Percentiles rank a stretch among this genome's conserved stretches.
Evolutionary conservation across 2,888 invertebrate species (phyloP).

Genomic region (Thumatha senex): DNA sequence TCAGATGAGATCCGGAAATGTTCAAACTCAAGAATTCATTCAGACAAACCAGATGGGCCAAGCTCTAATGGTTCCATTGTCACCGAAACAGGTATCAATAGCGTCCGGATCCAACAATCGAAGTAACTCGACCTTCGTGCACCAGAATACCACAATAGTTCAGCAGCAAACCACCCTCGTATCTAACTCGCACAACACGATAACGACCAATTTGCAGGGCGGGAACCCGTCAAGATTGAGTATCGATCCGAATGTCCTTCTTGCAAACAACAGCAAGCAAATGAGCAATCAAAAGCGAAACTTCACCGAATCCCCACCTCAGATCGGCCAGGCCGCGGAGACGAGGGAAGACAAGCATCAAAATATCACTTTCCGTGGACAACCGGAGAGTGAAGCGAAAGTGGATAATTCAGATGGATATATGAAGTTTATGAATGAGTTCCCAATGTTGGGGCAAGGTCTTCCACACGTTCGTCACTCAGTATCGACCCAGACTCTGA

Average conservation of each 20-base stretch:
- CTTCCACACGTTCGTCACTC: slow-evolving; percentile 82
- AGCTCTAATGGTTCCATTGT: slow-evolving; percentile 88
- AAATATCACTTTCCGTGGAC: slow-evolving; percentile 4
- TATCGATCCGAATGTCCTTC: slow-evolving; percentile 84
- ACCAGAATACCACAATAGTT: slow-evolving; percentile 93
- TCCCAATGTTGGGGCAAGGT: slow-evolving; percentile 23
- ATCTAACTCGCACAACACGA: slow-evolving; percentile 84
- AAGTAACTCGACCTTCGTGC: slow-evolving; percentile 89
- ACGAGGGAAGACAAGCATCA: slow-evolving; percentile 32
- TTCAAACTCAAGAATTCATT: slow-evolving; percentile 88
- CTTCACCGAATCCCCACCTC: slow-evolving; percentile 41
- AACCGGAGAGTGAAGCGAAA: slow-evolving; percentile 27
- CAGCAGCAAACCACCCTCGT: slow-evolving; percentile 92
- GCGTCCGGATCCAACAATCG: slow-evolving; percentile 80
- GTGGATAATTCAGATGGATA: slow-evolving; percentile 45
- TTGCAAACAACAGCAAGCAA: slow-evolving; percentile 67
- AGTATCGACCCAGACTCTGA: slow-evolving; percentile 89
- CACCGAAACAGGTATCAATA: slow-evolving; percentile 83
- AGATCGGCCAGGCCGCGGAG: slow-evolving; percentile 23
- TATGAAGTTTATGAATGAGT: slow-evolving; percentile 50
- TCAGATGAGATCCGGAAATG: slow-evolving; percentile 76
- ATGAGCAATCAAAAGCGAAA: slow-evolving; percentile 44
- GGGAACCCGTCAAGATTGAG: slow-evolving; percentile 74
- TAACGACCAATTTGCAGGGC: slow-evolving; percentile 49
- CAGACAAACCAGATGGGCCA: slow-evolving; percentile 88